These are phyloP conservation scores for Nerophis lumbriciformis DNA, from an alignment of 2,113 vertebrate genomes.

Conservation along the genomic window DNA sequence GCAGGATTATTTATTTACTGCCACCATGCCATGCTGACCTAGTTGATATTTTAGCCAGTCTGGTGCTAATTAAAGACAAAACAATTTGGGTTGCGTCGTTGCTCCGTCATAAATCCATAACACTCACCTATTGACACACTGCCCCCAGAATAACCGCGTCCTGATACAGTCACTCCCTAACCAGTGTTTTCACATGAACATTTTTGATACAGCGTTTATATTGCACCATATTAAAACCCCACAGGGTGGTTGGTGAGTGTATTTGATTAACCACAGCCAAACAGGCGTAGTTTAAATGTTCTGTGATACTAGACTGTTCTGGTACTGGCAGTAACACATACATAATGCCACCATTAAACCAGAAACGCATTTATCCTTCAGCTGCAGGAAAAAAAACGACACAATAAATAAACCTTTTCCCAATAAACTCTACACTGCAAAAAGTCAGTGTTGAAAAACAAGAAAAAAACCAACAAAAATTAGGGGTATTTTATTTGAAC, in stretches of 20 bases:
- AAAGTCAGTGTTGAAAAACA: too few species aligned
- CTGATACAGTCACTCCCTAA: slow-evolving; percentile 4
- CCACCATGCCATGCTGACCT: slow-evolving; percentile 15
- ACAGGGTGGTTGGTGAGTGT: not conserved
- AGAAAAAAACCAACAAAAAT: too few species aligned
- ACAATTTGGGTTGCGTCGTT: not conserved
- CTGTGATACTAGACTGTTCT: slow-evolving; percentile 8
- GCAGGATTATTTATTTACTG: slow-evolving; percentile 19
- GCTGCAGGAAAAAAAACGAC: slow-evolving; percentile 4
- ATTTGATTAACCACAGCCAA: slow-evolving; percentile 17
- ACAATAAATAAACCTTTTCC: slow-evolving; percentile 1
- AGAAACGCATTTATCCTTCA: slow-evolving; percentile 16
- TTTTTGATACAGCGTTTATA: too few species aligned
- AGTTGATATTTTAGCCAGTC: slow-evolving; percentile 12
- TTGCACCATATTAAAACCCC: too few species aligned
- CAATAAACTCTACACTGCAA: not conserved
- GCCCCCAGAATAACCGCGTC: slow-evolving; percentile 40
- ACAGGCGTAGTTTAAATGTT: slow-evolving; percentile 6
- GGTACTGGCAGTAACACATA: slow-evolving; percentile 1
- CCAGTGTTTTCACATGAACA: too few species aligned
- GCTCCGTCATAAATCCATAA: not conserved
- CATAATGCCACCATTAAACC: slow-evolving; percentile 8
- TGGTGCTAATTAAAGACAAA: not conserved
- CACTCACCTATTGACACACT: slow-evolving; percentile 46
- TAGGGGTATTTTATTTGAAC: too few species aligned